A percentile compares a stretch with the other conserved stretches of the same genome.
Evolutionary conservation across 2,888 invertebrate genomes (phyloP).

Genomic region (Drosophila koepferae): DNA sequence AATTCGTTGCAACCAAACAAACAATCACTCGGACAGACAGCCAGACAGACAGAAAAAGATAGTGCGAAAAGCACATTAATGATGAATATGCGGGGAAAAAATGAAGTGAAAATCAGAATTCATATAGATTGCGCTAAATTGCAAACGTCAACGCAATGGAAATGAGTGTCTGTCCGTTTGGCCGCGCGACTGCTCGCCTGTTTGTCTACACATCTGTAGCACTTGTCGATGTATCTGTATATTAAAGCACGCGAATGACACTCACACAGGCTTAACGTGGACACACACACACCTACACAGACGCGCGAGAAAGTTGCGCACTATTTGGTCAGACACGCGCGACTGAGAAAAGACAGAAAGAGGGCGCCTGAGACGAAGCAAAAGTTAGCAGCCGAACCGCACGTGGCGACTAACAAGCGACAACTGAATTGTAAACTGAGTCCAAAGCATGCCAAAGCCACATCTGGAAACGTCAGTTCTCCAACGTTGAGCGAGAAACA

Average conservation of each 20-base stretch:
- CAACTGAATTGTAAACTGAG: constrained; percentile 67
- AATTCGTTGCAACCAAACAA: constrained; percentile 41
- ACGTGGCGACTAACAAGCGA: constrained; percentile 77
- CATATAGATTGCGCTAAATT: constrained; percentile 52
- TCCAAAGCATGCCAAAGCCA: constrained; percentile 43
- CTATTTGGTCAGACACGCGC: constrained; percentile 39
- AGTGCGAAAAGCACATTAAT: constrained; percentile 6
- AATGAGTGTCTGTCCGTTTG: constrained; percentile 38
- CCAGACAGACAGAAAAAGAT: not conserved
- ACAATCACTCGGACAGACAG: not conserved
- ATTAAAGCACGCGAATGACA: constrained; percentile 52
- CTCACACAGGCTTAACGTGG: constrained; percentile 36
- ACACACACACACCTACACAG: constrained; percentile 15
- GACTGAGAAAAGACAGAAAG: constrained; percentile 15
- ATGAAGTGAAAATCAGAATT: constrained; percentile 24
- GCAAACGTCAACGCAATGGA: constrained; percentile 60
- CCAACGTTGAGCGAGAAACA: constrained; percentile 51
- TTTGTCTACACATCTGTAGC: constrained; percentile 27
- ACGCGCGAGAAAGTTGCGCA: constrained; percentile 40
- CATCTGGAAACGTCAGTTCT: constrained; percentile 50
- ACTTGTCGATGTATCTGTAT: constrained; percentile 33
- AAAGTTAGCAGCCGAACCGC: constrained; percentile 67
- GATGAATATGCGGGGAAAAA: constrained; percentile 25
- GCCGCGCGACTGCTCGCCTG: constrained; percentile 10
- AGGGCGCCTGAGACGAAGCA: constrained; percentile 23